phyloP scores from a whole-genome alignment of 1,140 invertebrate species.

The Nymphalis io region DNA sequence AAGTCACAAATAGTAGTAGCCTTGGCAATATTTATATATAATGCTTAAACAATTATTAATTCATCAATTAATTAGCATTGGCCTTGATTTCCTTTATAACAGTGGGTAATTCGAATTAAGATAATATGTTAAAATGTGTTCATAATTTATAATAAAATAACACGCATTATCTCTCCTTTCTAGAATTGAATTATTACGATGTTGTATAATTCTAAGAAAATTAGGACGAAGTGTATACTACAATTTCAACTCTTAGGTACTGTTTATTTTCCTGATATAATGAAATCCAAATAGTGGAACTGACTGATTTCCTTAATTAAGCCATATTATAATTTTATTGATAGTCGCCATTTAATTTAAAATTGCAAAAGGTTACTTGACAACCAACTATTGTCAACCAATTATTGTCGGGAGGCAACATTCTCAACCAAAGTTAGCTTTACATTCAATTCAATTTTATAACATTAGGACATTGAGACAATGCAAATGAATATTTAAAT shows the following conservation, averaged over 20 bases:
- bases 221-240: too few relatives aligned
- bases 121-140: background rate
- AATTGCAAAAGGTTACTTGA: background rate
- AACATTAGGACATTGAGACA: too few relatives aligned
- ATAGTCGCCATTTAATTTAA: too few relatives aligned
- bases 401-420: too few relatives aligned
- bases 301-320: background rate
- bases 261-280: background rate
- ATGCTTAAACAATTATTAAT: background rate
- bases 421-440: too few relatives aligned
- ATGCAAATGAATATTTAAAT: too few relatives aligned
- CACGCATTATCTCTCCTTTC: background rate
- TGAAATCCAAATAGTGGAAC: background rate
- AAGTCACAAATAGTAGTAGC: too few relatives aligned
- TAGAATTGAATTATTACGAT: background rate
- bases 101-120: background rate
- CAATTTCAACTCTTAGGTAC: too few relatives aligned
- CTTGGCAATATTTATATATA: background rate
- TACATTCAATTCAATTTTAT: too few relatives aligned
- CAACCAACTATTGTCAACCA: too few relatives aligned
- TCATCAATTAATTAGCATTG: constrained; percentile 1
- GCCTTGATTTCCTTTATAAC: background rate
- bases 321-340: too few relatives aligned
- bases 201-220: too few relatives aligned
- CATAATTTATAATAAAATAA: background rate